Conservation (phyloP, 2,797 vertebrate genomes). For the Poeciliopsis gracilis region DNA sequence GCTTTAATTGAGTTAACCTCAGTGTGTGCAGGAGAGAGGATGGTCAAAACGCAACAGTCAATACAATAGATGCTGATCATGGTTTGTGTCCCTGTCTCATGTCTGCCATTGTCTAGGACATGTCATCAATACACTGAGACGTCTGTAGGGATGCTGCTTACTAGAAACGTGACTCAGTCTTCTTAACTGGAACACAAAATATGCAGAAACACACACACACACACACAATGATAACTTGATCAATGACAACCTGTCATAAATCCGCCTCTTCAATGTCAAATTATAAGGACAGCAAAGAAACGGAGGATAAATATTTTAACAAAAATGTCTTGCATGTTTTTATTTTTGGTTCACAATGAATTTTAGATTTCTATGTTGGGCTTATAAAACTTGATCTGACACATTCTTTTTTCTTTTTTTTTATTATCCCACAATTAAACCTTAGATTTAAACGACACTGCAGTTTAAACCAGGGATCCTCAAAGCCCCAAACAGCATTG, state of each 20-base stretch:
- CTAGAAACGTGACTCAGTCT: slow-evolving; percentile 61
- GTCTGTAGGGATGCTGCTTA: slow-evolving; percentile 31
- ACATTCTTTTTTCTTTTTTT: not conserved
- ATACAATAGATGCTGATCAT: slow-evolving; percentile 57
- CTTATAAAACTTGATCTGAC: not conserved
- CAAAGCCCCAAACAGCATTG: no score
- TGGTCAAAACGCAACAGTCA: slow-evolving; percentile 32
- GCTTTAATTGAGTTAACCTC: slow-evolving; percentile 55
- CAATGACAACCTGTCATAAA: not conserved
- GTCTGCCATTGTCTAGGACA: slow-evolving; percentile 52
- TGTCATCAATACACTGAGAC: slow-evolving; percentile 26
- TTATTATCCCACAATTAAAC: not conserved
- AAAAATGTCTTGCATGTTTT: not conserved
- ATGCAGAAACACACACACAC: not conserved
- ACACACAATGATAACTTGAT: slow-evolving; percentile 17
- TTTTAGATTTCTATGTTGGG: not conserved
- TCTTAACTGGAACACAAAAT: slow-evolving; percentile 46
- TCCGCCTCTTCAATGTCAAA: not conserved
- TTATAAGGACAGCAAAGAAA: not conserved
- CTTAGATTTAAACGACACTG: not conserved
- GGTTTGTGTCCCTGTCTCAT: slow-evolving; percentile 54
- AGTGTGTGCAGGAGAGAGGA: not conserved
- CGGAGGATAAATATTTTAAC: not conserved
- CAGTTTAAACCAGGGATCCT: not conserved
- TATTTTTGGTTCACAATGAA: not conserved